Base-by-base conservation (phyloP, 2,888 invertebrate species). In the Phyllotreta striolata region DNA sequence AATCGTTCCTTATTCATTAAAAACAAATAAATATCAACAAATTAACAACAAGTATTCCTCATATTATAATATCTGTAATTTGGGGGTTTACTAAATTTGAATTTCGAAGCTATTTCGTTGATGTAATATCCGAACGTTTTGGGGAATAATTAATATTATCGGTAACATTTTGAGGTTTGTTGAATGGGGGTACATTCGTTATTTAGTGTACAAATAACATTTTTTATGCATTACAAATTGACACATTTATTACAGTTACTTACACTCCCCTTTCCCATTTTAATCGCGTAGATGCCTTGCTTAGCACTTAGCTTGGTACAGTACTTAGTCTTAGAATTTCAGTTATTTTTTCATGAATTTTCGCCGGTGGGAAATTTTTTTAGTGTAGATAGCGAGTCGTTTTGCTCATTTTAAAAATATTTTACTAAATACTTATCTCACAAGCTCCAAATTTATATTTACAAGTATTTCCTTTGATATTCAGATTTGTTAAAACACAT, bases 281-380 rank as follows among this genome's bases (percentile, higher is more conserved):
- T 8, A 34, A 49, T 67, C 67, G 74, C 74, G 73, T 77, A 76
- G 76, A 71, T 72, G 71, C 67, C 75, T 76, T 76, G 80, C 80
- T 77, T 78, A 78, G 79, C 80, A 80, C 80, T 73, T 56, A 74
- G 77, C 78, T 78, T 78, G 76, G 76, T 75, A 75, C 58, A 52
- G 66, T 57, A 67, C 70, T 70, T 70, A 72, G 69, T 72, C 68
- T 62, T 69, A 69, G 64, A 67, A 44, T 60, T 24, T 24, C 62
- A 43, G 63, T 58, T 41, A 55, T 66, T 59, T 55, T 59, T 24
- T 38, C 43, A 51, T 60, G 14, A 35, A 38, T 55, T 2, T 40
- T 12, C 6, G 41, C 14, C 24, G 24, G 24, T 3, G 24, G 1
- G 14, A 55, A 13, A 10, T 24, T 55, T 40, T 55, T 55, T 55